Evolutionary conservation across 1,140 invertebrate species (phyloP).

Genomic region (Scaptomyza montana): DNA sequence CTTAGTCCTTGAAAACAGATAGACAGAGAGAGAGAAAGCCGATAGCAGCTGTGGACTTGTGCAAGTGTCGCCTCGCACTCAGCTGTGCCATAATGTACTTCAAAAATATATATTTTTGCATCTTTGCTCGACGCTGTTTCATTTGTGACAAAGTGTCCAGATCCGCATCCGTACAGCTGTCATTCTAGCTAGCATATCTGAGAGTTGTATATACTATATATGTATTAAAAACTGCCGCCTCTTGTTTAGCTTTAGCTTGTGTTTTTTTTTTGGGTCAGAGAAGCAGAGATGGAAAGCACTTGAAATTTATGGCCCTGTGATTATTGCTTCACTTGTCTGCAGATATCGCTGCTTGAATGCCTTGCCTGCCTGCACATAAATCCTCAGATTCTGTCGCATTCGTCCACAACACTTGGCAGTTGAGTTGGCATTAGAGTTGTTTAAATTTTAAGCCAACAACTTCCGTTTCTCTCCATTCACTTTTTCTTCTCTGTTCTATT

Average conservation of each 20-base stretch:
- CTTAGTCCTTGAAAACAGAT: conserved; percentile 55
- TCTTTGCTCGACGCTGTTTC: conserved; percentile 53
- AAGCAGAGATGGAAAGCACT: conserved; percentile 36
- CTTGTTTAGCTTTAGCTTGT: conserved; percentile 18
- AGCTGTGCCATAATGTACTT: conserved; percentile 62
- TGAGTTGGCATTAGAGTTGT: conserved; percentile 23
- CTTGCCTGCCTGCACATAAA: conserved; percentile 54
- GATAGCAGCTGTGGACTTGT: conserved; percentile 29
- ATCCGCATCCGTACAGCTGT: conserved; percentile 55
- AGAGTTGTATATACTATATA: conserved; percentile 62
- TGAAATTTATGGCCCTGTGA: conserved; percentile 72
- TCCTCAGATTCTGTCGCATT: conserved; percentile 54
- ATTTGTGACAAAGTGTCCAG: conserved; percentile 74
- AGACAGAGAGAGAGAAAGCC: no score
- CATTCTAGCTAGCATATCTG: conserved; percentile 63
- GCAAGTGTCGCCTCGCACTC: neutral
- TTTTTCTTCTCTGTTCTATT: conserved; percentile 3
- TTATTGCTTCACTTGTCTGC: conserved; percentile 79
- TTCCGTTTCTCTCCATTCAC: conserved; percentile 26
- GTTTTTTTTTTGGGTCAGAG: no score
- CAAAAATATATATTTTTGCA: conserved; percentile 64
- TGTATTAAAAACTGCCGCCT: conserved; percentile 75
- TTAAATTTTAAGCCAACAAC: conserved; percentile 45
- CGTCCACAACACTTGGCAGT: conserved; percentile 20
- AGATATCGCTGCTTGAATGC: conserved; percentile 38